Conservation (phyloP, 2,888 invertebrate species). For the Sarcophaga rosellei region DNA sequence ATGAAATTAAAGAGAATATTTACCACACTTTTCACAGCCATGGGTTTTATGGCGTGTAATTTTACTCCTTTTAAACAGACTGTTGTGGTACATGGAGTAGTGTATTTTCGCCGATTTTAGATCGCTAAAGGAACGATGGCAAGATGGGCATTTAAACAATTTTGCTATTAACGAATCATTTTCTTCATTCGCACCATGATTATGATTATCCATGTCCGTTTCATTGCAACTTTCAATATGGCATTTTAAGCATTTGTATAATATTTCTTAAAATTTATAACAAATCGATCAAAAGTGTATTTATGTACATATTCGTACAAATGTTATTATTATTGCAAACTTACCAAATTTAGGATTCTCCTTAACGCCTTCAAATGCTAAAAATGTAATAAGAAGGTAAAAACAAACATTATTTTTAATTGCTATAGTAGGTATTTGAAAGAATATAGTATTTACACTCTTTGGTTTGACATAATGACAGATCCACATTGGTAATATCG, state of each 20-base stretch:
- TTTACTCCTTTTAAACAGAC: neutral
- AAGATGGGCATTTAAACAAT: conserved; percentile 72
- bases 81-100: conserved; percentile 68
- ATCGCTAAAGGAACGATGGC: conserved; percentile 73
- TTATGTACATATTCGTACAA: neutral
- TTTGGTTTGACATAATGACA: conserved; percentile 52
- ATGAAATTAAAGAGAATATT: neutral
- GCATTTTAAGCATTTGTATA: conserved; percentile 55
- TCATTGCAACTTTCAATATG: conserved; percentile 46
- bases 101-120: conserved; percentile 74
- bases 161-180: conserved; percentile 72
- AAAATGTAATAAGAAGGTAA: neutral
- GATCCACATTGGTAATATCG: conserved; percentile 42
- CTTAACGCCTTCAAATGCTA: conserved; percentile 4
- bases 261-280: conserved; percentile 39
- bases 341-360: conserved; percentile 54
- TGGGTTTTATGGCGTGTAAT: conserved; percentile 58
- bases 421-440: neutral
- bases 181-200: conserved; percentile 73
- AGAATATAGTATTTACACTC: conserved; percentile 42
- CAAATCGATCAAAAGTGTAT: neutral
- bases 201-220: conserved; percentile 73
- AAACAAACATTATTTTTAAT: neutral
- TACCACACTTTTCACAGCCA: conserved; percentile 73
- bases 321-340: neutral